Conservation (phyloP, 2,888 invertebrate species). For the Cerceris rybyensis region DNA sequence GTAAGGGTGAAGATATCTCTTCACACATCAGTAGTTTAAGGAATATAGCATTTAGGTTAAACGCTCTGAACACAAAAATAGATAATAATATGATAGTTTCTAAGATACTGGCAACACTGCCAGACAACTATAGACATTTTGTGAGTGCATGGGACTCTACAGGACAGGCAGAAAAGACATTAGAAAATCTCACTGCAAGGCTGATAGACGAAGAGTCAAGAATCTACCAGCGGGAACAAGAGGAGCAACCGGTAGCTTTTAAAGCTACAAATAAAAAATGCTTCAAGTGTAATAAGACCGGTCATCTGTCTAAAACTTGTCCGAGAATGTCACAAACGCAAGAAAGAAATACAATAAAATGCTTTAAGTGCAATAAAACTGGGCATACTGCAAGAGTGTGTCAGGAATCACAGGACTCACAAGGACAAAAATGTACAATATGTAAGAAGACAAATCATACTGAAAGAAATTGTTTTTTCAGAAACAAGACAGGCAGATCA, state of each 20-base stretch:
- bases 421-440: neutral
- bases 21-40: constrained; percentile 8
- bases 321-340: neutral
- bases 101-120: constrained; percentile 13
- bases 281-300: constrained; percentile 11
- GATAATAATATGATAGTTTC: constrained; percentile 2
- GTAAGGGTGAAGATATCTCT: neutral
- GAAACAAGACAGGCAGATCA: neutral
- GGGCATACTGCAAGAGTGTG: neutral
- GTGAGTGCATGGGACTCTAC: constrained; percentile 18
- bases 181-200: constrained; percentile 16
- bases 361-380: neutral
- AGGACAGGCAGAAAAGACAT: neutral
- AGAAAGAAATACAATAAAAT: neutral
- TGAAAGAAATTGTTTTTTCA: constrained; percentile 19
- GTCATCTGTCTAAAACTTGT: constrained; percentile 1
- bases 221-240: neutral
- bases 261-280: constrained; percentile 10
- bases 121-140: neutral
- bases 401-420: neutral
- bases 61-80: neutral
- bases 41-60: constrained; percentile 2
- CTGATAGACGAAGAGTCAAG: neutral
- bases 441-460: constrained; percentile 20
- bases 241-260: constrained; percentile 13